Evolutionary conservation across 1,140 invertebrate species (phyloP), one percentile per base, ranked within the genome.

Genomic region (Zaprionus ghesquierei): DNA sequence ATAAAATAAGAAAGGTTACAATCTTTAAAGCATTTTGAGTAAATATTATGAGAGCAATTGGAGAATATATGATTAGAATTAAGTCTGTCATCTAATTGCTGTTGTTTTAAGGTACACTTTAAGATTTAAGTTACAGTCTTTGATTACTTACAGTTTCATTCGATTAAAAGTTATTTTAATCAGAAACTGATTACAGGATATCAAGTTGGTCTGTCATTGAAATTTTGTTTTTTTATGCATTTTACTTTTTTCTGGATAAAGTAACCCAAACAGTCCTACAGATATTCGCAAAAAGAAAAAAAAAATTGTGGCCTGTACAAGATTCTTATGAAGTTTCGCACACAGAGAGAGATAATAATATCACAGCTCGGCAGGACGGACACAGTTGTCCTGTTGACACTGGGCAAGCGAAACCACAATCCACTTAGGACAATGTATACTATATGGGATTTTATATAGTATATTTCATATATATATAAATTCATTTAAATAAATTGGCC

Each of bases 401-500:
- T 66, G 75, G 75, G 38, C 68, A 63, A 61, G 51, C 50, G 12
- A 41, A 51, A 51, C 20, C 31, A 58, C 61, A 81, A 73, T 59
- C 69, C 74, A 78, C 68, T 80, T 62, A 77, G 64, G 73, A 80
- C 62, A 68, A 66, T 77, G 60, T 31, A 27, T 44, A 63, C 15
- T 27, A 38, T 29, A 59, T 46, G 27, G 9, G 51, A 49, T 15
- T 38, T 38, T 13, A 46, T 22, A 46, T 4, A 3, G 10, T 4
- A 60, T 4, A 29, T 44, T n/a, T n/a, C 8, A 54, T 63, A 20
- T 64, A 49, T 50, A 41, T 33, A 58, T 58, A 50, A 27, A 51
- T 71, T 6, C 22, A 73, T 74, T 68, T 74, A 61, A 77, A 80
- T 62, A 81, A 81, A 81, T 82, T 87, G 75, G 63, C 49, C 55